Base-by-base conservation (phyloP, 2,113 vertebrate genomes). In the Aepyceros melampus region DNA sequence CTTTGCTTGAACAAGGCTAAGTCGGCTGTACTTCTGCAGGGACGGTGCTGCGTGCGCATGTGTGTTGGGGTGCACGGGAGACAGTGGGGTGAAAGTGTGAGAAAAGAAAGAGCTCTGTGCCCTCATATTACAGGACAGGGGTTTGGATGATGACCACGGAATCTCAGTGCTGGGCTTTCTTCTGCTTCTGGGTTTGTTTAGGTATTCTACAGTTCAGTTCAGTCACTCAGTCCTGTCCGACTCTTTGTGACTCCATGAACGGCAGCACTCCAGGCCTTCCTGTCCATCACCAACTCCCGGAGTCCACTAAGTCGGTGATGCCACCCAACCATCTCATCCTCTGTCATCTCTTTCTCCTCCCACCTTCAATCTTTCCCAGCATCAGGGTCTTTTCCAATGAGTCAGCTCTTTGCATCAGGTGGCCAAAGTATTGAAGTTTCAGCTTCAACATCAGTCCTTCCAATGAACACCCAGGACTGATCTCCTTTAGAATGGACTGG, bases 161-260 rank as follows among this genome's bases (percentile, higher is more conserved):
- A 13, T 49, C 49, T 27, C 10, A 90, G 82, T 56, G 47, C 5
- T 29, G 29, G 12, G 10, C 3, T 64, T 8, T 40, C 36, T 74
- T 81, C n/a, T 81, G 51, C 9, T 89, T n/a, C 58, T 87, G 47
- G 17, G 13, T 64, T 81, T 76, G 33, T 43, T 64, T 60, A 90
- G 6, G 3, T 47, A 67, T 10, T 36, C 31, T 6, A 0, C 23
- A 12, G 33, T 29, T 71, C 67, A 40, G 19, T 23, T 71, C 67
- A 40, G 5, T 71, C 5, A 0, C 67, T 40, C n/a, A 40, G 67
- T 71, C n/a, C 1, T 40, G 67, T 36, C 67, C 0, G 1, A 23
- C 19, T 40, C n/a, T 64, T 64, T 71, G 67, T 0, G 1, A 40
- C n/a, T 5, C 19, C n/a, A 40, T 40, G n/a, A 10, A 71, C n/a